A percentile compares a stretch with the other conserved stretches of the same genome.
Conservation (phyloP, 1,140 invertebrate species). For the Sesamia nonagrioides region DNA sequence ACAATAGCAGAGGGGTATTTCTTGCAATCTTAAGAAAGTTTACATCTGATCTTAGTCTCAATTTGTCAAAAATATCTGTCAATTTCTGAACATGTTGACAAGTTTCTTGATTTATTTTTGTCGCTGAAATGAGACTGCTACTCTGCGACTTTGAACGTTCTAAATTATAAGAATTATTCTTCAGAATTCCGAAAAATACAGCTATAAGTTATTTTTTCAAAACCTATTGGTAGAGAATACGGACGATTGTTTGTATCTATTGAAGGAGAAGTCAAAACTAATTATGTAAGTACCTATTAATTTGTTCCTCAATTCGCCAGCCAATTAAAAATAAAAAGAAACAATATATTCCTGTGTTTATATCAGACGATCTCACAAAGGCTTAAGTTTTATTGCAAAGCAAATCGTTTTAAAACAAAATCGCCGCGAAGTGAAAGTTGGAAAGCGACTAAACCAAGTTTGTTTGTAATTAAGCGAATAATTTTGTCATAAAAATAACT, state of each 20-base stretch:
- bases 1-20: too few relatives aligned
- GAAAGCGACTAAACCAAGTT: conserved; percentile 30
- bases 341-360: not conserved
- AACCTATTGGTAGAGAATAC: not conserved
- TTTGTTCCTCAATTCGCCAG: conserved; percentile 16
- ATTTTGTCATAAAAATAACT: conserved; percentile 42
- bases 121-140: too few relatives aligned
- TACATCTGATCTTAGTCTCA: too few relatives aligned
- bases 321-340: not conserved
- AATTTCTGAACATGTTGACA: too few relatives aligned
- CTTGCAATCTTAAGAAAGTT: too few relatives aligned
- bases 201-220: too few relatives aligned
- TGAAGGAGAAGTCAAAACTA: not conserved
- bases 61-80: too few relatives aligned
- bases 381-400: conserved; percentile 20
- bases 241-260: too few relatives aligned
- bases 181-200: too few relatives aligned
- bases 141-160: too few relatives aligned
- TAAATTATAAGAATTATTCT: too few relatives aligned
- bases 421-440: conserved; percentile 24
- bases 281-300: not conserved
- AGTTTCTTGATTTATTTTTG: too few relatives aligned
- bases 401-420: conserved; percentile 39
- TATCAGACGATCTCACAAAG: conserved; percentile 1
- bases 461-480: conserved; percentile 42